phyloP scores from a whole-genome alignment of 1,140 invertebrate species.

The Hyposmocoma kahamanoa region DNA sequence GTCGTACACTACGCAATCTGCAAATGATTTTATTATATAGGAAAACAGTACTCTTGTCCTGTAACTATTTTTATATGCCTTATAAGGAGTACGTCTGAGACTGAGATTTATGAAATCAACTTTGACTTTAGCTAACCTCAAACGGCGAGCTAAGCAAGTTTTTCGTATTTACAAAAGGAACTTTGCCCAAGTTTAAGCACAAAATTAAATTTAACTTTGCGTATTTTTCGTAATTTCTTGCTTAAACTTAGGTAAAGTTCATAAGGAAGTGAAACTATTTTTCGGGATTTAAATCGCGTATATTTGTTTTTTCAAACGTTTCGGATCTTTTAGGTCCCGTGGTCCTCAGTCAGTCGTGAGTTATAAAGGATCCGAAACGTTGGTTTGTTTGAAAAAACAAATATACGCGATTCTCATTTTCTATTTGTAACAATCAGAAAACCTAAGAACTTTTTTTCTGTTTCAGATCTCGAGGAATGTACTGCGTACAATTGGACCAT shows the following conservation, averaged over 20 bases:
- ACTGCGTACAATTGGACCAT: constrained; percentile 75
- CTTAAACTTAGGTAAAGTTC: too few species aligned
- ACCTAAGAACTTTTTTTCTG: constrained; percentile 21
- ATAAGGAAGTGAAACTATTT: too few species aligned
- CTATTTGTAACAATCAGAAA: neutral
- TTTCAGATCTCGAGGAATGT: constrained; percentile 76
- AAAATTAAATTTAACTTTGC: neutral
- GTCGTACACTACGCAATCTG: neutral
- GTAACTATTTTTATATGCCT: neutral
- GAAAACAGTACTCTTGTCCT: neutral
- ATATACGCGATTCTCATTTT: neutral
- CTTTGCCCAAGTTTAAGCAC: too few species aligned
- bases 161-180: too few species aligned
- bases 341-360: neutral
- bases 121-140: too few species aligned
- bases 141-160: too few species aligned
- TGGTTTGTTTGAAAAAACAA: too few species aligned
- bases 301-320: too few species aligned
- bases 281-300: too few species aligned
- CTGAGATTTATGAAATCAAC: too few species aligned
- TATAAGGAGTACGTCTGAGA: neutral
- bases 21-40: neutral
- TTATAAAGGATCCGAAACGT: too few species aligned
- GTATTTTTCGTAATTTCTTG: too few species aligned
- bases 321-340: neutral